Evolutionary conservation across 2,113 vertebrate species (phyloP).

Genomic region (Takifugu flavidus): DNA sequence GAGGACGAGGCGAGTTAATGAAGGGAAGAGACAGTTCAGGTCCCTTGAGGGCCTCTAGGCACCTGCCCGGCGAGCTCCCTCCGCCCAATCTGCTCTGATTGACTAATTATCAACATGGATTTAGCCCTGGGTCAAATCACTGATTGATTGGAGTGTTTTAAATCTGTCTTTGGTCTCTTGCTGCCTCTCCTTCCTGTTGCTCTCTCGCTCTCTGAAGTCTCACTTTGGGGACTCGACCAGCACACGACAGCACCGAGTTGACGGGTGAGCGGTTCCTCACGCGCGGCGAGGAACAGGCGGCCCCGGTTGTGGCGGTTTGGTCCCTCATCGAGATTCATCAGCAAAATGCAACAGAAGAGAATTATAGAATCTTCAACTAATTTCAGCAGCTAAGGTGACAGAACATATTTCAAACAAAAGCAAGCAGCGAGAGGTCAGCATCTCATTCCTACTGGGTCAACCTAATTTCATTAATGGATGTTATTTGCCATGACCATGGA

Average conservation of each 20-base stretch:
- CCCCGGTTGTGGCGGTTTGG: conserved; percentile 33
- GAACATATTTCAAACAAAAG: conserved; percentile 53
- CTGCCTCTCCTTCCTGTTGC: conserved; percentile 38
- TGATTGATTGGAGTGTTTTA: conserved; percentile 75
- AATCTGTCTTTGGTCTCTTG: conserved; percentile 57
- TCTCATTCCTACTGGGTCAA: conserved; percentile 53
- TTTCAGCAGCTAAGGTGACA: conserved; percentile 49
- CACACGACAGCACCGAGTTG: conserved; percentile 42
- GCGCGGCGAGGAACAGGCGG: conserved; percentile 41
- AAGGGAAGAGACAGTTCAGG: conserved; percentile 75
- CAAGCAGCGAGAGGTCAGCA: conserved; percentile 31
- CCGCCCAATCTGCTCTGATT: conserved; percentile 60
- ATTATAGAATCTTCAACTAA: conserved; percentile 56
- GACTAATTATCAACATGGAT: conserved; percentile 75
- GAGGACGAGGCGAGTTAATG: conserved; percentile 78
- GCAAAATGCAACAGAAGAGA: conserved; percentile 44
- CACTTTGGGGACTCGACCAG: conserved; percentile 22
- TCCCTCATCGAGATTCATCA: conserved; percentile 62
- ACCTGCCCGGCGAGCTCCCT: conserved; percentile 55
- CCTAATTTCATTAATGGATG: conserved; percentile 69
- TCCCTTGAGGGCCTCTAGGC: conserved; percentile 64
- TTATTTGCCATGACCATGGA: conserved; percentile 57
- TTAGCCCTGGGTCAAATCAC: conserved; percentile 70
- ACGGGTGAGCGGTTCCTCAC: conserved; percentile 15
- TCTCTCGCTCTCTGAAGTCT: conserved; percentile 31